Evolutionary conservation across 2,888 invertebrate species (phyloP).

Genomic region (Apamea epomidion): DNA sequence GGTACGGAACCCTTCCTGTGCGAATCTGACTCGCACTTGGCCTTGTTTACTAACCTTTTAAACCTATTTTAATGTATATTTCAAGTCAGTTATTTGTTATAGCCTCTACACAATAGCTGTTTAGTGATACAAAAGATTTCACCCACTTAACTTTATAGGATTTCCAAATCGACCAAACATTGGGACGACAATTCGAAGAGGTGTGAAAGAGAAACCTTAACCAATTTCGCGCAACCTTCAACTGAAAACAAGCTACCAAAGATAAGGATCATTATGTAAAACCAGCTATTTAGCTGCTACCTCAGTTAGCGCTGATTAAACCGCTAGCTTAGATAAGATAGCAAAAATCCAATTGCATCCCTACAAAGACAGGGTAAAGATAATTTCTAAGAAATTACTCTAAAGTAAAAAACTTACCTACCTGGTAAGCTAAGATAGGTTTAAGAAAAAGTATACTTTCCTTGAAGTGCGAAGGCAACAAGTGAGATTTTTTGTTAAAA

Average conservation of each 20-base stretch:
- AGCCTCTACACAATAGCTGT: not conserved
- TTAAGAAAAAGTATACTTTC: not conserved
- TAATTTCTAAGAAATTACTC: conserved; percentile 5
- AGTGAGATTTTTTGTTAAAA: not conserved
- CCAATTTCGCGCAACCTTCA: conserved; percentile 20
- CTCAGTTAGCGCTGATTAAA: conserved; percentile 30
- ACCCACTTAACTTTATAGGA: not conserved
- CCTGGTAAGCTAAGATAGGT: not conserved
- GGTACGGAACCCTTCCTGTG: too few species aligned
- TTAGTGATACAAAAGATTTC: not conserved
- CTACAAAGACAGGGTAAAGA: conserved; percentile 2
- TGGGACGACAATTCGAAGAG: not conserved
- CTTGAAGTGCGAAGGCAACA: not conserved
- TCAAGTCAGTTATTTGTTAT: not conserved
- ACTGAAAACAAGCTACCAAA: conserved; percentile 19
- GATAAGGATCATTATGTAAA: conserved; percentile 27
- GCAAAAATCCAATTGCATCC: conserved; percentile 25
- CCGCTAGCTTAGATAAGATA: conserved; percentile 19
- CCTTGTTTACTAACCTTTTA: too few species aligned
- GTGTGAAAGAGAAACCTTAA: not conserved
- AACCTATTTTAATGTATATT: too few species aligned
- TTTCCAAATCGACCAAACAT: conserved; percentile 1
- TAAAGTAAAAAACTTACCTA: not conserved
- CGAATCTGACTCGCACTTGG: too few species aligned
- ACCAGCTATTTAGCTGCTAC: conserved; percentile 24